These are phyloP conservation scores for Scaptomyza parva DNA, from an alignment of 2,888 invertebrate species.

Conservation along the genomic window DNA sequence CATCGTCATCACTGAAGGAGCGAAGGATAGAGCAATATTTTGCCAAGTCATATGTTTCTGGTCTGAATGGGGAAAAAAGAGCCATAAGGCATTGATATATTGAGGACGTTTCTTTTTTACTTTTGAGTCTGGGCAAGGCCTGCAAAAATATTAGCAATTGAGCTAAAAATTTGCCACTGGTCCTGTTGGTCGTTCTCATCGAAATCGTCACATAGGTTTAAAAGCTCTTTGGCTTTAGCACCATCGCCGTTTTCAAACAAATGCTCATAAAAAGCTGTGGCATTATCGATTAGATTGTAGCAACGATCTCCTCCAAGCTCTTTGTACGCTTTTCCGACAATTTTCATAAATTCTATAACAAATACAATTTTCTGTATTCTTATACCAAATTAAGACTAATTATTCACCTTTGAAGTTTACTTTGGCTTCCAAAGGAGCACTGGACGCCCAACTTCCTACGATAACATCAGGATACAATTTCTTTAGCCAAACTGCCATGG, in stretches of 20 bases:
- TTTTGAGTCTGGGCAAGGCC: slow-evolving; percentile 72
- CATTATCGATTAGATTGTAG: slow-evolving; percentile 68
- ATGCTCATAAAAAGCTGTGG: slow-evolving; percentile 55
- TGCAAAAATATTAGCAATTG: slow-evolving; percentile 70
- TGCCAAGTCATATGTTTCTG: slow-evolving; percentile 46
- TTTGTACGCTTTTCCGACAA: slow-evolving; percentile 64
- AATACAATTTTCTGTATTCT: not conserved
- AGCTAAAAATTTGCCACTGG: slow-evolving; percentile 69
- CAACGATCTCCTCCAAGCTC: slow-evolving; percentile 66
- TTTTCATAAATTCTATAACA: slow-evolving; percentile 66
- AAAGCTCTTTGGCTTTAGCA: slow-evolving; percentile 46
- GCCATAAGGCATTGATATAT: not conserved
- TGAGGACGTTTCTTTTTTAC: slow-evolving; percentile 25
- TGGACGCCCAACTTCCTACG: slow-evolving; percentile 87
- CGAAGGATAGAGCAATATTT: slow-evolving; percentile 54
- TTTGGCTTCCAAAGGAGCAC: slow-evolving; percentile 87
- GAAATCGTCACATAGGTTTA: slow-evolving; percentile 71
- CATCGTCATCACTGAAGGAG: slow-evolving; percentile 51
- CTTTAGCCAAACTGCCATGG: slow-evolving; percentile 88
- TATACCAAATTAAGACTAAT: not conserved
- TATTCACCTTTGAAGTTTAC: slow-evolving; percentile 85
- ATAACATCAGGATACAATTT: slow-evolving; percentile 87
- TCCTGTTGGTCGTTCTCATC: slow-evolving; percentile 56
- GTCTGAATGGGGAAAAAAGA: slow-evolving; percentile 24
- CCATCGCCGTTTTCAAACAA: slow-evolving; percentile 50